A percentile compares a stretch with the other conserved stretches of the same genome.
phyloP scores from a whole-genome alignment of 2,797 vertebrate genomes.

The Coluber constrictor region DNA sequence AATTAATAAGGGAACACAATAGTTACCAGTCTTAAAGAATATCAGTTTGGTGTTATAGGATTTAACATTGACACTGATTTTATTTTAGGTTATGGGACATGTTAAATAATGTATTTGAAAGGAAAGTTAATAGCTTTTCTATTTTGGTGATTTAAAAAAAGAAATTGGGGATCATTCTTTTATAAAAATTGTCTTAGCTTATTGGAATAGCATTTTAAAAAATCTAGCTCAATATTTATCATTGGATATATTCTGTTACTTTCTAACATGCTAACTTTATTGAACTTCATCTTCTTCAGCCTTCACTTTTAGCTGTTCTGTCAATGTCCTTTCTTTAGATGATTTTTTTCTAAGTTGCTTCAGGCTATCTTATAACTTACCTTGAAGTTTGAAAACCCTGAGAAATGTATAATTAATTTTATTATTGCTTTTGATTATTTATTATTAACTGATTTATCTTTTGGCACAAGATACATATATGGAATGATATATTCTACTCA shows the following conservation, averaged over 20 bases:
- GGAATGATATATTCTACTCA: not conserved
- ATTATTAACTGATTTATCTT: not conserved
- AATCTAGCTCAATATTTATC: not conserved
- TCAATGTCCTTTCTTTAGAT: not conserved
- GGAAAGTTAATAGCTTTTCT: not conserved
- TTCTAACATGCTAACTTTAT: not conserved
- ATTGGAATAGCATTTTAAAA: not conserved
- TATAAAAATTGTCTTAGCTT: not conserved
- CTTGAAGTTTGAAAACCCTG: not conserved
- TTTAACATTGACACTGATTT: not conserved
- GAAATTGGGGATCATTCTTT: not conserved
- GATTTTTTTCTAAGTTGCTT: not conserved
- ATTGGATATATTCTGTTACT: not conserved
- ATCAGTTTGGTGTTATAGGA: not conserved
- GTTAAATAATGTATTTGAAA: not conserved
- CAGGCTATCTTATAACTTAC: accelerated
- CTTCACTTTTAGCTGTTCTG: not conserved
- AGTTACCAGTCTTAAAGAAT: not conserved
- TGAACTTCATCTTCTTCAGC: not conserved
- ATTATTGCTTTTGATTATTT: not conserved
- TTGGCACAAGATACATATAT: not conserved
- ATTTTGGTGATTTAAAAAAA: not conserved
- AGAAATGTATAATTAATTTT: not conserved
- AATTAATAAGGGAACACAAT: not conserved
- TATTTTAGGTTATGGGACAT: not conserved